A percentile compares a stretch with the other conserved stretches of the same genome.
Conservation (phyloP, 23 tunicate genomes). For the Styela plicata region DNA sequence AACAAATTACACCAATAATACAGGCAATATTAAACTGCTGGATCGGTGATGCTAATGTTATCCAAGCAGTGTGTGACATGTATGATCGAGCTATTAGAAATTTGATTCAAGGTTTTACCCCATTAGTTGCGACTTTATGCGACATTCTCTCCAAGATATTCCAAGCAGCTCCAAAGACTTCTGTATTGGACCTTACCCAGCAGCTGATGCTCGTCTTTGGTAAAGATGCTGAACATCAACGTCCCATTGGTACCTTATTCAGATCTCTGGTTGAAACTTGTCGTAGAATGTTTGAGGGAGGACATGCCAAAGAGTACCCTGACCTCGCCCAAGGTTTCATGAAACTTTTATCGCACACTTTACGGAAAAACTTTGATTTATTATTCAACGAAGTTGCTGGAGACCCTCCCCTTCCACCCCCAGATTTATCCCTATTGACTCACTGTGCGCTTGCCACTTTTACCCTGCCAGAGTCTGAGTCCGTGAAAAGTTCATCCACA, state of each 20-base stretch:
- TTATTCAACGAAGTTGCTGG: slow-evolving; percentile 1
- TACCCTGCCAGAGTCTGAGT: slow-evolving; percentile 60
- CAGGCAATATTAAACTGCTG: slow-evolving; percentile 61
- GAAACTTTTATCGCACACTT: slow-evolving; percentile 29
- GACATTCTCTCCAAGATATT: slow-evolving; percentile 61
- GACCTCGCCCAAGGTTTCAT: slow-evolving; percentile 77
- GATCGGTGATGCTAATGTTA: slow-evolving; percentile 44
- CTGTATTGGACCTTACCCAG: slow-evolving; percentile 67
- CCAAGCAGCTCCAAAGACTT: slow-evolving; percentile 56
- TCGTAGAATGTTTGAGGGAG: slow-evolving; percentile 34
- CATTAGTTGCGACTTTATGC: slow-evolving; percentile 47
- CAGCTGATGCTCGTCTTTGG: slow-evolving; percentile 66
- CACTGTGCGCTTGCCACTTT: slow-evolving; percentile 59
- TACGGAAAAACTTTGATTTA: slow-evolving; percentile 12
- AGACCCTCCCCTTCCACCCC: neutral
- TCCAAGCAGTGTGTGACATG: slow-evolving; percentile 52
- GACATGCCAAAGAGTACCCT: slow-evolving; percentile 36
- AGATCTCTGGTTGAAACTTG: slow-evolving; percentile 27
- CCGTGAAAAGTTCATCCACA: slow-evolving; percentile 40
- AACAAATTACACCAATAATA: slow-evolving; percentile 55
- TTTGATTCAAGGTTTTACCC: slow-evolving; percentile 43
- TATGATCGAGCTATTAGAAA: slow-evolving; percentile 86
- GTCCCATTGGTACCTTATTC: slow-evolving; percentile 28
- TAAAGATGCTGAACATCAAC: slow-evolving; percentile 24
- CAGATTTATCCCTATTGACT: slow-evolving; percentile 26